phyloP scores from a whole-genome alignment of 2,113 vertebrate genomes.

The Prinia subflava region DNA sequence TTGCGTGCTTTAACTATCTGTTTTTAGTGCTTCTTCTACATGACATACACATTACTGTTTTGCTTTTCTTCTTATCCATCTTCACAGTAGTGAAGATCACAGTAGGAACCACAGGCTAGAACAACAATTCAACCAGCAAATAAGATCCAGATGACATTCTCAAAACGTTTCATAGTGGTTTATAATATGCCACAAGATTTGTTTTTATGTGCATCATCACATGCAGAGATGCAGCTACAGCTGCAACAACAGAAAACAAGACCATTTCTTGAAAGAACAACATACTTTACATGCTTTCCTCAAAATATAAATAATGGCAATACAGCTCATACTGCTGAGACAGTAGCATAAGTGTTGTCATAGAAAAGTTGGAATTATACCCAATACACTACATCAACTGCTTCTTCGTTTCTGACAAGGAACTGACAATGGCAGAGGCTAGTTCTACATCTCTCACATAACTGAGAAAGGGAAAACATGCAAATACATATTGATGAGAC shows the following conservation, averaged over 20 bases:
- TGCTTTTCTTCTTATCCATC: background rate
- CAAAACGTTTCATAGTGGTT: background rate
- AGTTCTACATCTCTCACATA: background rate
- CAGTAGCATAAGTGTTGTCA: background rate
- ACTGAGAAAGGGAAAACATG: background rate
- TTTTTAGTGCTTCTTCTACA: background rate
- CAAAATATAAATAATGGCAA: background rate
- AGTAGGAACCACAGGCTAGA: background rate
- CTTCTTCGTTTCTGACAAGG: background rate
- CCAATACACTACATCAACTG: background rate
- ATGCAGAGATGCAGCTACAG: background rate
- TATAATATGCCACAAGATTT: background rate
- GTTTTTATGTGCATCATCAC: background rate
- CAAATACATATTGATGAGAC: background rate
- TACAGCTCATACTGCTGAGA: background rate
- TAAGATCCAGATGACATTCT: slow-evolving; percentile 18
- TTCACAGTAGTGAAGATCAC: background rate
- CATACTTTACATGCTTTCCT: background rate
- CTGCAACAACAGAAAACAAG: background rate
- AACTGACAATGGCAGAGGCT: background rate
- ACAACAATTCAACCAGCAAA: slow-evolving; percentile 1
- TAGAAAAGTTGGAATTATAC: background rate
- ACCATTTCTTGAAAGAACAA: background rate
- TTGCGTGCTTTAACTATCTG: background rate
- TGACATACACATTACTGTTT: background rate